Percentiles rank a stretch among this genome's conserved stretches.
Conservation (phyloP, 2,888 invertebrate species). For the Spisula subtruncata region DNA sequence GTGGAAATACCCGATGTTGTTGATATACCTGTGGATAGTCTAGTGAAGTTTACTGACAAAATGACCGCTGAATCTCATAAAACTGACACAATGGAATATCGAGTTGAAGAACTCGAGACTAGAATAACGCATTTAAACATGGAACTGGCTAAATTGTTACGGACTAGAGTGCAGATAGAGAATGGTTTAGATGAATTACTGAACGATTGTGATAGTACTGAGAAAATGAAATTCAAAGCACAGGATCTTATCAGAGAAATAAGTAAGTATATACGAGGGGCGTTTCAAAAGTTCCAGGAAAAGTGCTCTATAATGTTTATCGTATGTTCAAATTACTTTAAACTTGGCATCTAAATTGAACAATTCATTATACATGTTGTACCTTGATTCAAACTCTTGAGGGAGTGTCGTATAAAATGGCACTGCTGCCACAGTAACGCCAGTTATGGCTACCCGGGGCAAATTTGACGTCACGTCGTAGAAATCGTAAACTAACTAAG, state of each 20-base stretch:
- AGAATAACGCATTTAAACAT: slow-evolving; percentile 84
- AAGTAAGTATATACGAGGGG: slow-evolving; percentile 81
- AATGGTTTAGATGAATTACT: slow-evolving; percentile 82
- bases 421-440: too few relatives aligned
- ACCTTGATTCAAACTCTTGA: too few relatives aligned
- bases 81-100: slow-evolving; percentile 75
- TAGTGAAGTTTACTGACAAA: slow-evolving; percentile 66
- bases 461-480: too few relatives aligned
- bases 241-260: slow-evolving; percentile 79
- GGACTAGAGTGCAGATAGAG: slow-evolving; percentile 82
- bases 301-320: too few relatives aligned
- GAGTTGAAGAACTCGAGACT: slow-evolving; percentile 86
- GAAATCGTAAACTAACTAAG: too few relatives aligned
- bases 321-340: too few relatives aligned
- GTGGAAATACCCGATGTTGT: slow-evolving; percentile 62
- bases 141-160: slow-evolving; percentile 83
- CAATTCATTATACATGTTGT: too few relatives aligned
- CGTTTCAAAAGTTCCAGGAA: too few relatives aligned
- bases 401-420: too few relatives aligned
- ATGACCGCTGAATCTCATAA: slow-evolving; percentile 67
- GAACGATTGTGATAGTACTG: slow-evolving; percentile 71
- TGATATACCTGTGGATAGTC: slow-evolving; percentile 66
- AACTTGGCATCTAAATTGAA: too few relatives aligned
- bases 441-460: too few relatives aligned
- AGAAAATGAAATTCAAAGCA: slow-evolving; percentile 76